These are phyloP conservation scores for Pangasianodon hypophthalmus DNA, from an alignment of 2,113 vertebrate genomes.

Conservation along the genomic window DNA sequence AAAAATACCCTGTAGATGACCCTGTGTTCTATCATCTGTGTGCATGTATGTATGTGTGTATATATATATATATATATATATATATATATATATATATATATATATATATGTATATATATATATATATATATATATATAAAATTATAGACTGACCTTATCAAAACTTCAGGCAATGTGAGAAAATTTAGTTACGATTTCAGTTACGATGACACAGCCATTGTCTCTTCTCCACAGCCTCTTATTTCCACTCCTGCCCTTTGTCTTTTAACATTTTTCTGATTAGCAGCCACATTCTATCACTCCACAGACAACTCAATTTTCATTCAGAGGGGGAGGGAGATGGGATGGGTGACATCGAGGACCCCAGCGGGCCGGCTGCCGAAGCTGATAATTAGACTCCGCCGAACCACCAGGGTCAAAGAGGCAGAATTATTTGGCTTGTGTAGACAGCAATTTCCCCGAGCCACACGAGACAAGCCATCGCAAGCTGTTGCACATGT, in stretches of 20 bases:
- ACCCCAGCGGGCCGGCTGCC: slow-evolving; percentile 72
- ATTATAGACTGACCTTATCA: not conserved
- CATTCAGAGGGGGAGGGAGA: slow-evolving; percentile 74
- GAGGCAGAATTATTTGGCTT: slow-evolving; percentile 84
- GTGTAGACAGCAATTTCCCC: slow-evolving; percentile 88
- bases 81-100: too few relatives aligned
- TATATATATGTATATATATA: not conserved
- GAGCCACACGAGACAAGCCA: slow-evolving; percentile 83
- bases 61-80: not conserved
- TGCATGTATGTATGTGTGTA: too few relatives aligned
- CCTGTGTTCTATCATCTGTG: not conserved
- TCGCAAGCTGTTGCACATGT: slow-evolving; percentile 86
- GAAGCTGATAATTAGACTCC: slow-evolving; percentile 86
- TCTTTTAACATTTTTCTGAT: slow-evolving; percentile 69
- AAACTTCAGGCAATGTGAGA: slow-evolving; percentile 27
- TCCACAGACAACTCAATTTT: slow-evolving; percentile 76
- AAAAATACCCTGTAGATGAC: not conserved
- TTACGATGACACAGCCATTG: not conserved
- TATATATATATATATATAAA: too few relatives aligned
- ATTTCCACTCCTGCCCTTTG: slow-evolving; percentile 54
- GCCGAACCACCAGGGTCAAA: slow-evolving; percentile 76
- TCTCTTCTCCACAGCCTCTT: slow-evolving; percentile 34
- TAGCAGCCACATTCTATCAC: slow-evolving; percentile 76
- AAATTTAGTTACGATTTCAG: not conserved
- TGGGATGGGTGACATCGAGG: slow-evolving; percentile 69